Percentiles rank a stretch among this genome's conserved stretches.
phyloP scores from a whole-genome alignment of 2,888 invertebrate genomes.

The Dicyrtoma fusca region DNA sequence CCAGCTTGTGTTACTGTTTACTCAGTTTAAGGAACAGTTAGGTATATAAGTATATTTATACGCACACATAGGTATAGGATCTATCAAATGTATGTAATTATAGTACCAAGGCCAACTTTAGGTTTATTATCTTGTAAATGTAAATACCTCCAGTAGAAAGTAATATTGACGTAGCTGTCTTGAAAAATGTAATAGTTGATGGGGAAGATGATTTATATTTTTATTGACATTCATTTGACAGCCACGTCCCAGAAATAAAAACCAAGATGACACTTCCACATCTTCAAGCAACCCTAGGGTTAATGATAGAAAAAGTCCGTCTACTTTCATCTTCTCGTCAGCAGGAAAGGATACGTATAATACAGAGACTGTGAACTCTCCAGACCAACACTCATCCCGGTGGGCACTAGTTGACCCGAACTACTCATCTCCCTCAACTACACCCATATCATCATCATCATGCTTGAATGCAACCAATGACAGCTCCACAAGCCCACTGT shows the following conservation, averaged over 20 bases:
- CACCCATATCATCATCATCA: neutral
- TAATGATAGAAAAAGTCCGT: slow-evolving; percentile 51
- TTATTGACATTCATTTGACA: slow-evolving; percentile 29
- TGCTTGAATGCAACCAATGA: no score
- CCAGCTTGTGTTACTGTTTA: no score
- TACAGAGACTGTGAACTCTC: slow-evolving; percentile 53
- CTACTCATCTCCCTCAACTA: neutral
- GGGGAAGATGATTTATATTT: neutral
- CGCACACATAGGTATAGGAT: no score
- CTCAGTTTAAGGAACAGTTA: no score
- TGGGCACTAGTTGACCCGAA: slow-evolving; percentile 42
- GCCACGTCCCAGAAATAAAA: slow-evolving; percentile 53
- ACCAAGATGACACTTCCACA: slow-evolving; percentile 46
- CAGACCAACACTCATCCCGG: slow-evolving; percentile 47
- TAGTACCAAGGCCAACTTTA: no score
- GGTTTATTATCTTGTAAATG: no score
- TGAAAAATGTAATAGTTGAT: no score
- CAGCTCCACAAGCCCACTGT: no score
- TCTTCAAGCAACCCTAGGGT: slow-evolving; percentile 53
- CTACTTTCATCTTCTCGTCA: slow-evolving; percentile 45
- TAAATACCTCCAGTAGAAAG: no score
- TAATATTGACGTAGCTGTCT: no score
- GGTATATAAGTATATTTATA: no score
- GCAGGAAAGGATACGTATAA: slow-evolving; percentile 47
- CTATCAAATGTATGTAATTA: no score